Percentiles rank a stretch among this genome's conserved stretches.
phyloP scores from a whole-genome alignment of 1,140 invertebrate species.

The Cardiocondyla obscurior region DNA sequence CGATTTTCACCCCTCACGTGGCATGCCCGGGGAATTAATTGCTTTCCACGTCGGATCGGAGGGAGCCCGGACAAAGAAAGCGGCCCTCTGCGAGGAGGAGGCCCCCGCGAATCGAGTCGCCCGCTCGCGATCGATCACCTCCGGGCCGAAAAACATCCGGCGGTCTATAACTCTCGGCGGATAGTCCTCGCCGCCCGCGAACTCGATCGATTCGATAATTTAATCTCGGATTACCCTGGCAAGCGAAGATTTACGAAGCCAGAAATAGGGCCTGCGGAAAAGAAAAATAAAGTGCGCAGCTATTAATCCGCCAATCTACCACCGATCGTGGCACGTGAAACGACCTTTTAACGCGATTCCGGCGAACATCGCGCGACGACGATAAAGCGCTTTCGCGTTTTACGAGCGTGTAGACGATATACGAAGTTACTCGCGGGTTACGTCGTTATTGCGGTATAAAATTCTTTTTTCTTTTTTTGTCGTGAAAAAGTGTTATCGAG shows the following conservation, averaged over 20 bases:
- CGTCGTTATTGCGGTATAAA: background rate
- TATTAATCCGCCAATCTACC: slow-evolving; percentile 19
- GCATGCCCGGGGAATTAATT: slow-evolving; percentile 70
- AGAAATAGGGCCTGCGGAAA: background rate
- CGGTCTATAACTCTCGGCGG: slow-evolving; percentile 31
- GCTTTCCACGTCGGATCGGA: slow-evolving; percentile 55
- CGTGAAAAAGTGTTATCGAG: background rate
- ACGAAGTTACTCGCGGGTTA: background rate
- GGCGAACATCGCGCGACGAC: background rate
- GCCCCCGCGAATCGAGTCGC: slow-evolving; percentile 37
- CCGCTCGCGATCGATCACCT: slow-evolving; percentile 47
- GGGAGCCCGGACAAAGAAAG: slow-evolving; percentile 67
- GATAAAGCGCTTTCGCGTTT: background rate
- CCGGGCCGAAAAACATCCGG: slow-evolving; percentile 23
- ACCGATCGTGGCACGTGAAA: background rate
- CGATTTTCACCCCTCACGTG: background rate
- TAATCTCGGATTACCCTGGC: slow-evolving; percentile 32
- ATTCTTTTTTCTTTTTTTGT: background rate
- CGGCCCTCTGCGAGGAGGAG: slow-evolving; percentile 36
- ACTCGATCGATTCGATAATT: slow-evolving; percentile 43
- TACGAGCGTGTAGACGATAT: no score
- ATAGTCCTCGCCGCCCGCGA: slow-evolving; percentile 12
- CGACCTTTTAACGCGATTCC: slow-evolving; percentile 16
- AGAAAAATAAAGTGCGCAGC: slow-evolving; percentile 27
- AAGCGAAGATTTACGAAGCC: slow-evolving; percentile 41